Evolutionary conservation across 2,113 vertebrate species (phyloP), one percentile per base, ranked within the genome.

Genomic region (Microcebus ravelobensis): DNA sequence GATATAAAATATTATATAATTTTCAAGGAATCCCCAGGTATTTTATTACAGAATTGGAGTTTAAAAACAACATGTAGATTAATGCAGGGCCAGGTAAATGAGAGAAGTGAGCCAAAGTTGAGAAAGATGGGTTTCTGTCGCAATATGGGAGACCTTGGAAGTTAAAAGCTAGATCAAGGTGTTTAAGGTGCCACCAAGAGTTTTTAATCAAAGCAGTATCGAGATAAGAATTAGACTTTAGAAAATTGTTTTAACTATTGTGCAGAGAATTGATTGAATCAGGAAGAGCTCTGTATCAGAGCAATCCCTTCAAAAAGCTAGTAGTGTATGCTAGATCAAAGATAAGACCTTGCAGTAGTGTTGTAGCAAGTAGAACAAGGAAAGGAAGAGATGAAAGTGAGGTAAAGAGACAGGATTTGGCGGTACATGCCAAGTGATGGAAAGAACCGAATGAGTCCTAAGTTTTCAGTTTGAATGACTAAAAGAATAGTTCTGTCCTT

Each of bases 201-300:
- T 65, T 67, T 59, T 85, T 86, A 59, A 92, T 67, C 63, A 90
- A 89, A 82, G 57, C 39, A 96, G 68, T 55, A 20, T 39, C 83
- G 70, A 70, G 36, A 20, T 76, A 31, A 88, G 76, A 93, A 55
- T 45, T 76, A 45, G 6, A 11, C 27, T 76, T 84, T 91, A 84
- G 14, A 31, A 76, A 93, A 86, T 65, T 81, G 14, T 50, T 48
- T 25, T 87, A 87, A 29, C 20, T 89, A 4, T 73, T 29, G 2
- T 59, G 10, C 31, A 57, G 50, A 82, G 29, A 95, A 67, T 3
- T 67, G 70, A 80, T 42, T 50, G 18, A 13, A 76, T 81, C 45
- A 81, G 39, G 25, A 94, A 57, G 59, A 12, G 7, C 20, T 36
- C 23, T 42, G 29, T 82, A 36, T 90, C 57, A 81, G 15, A 18